Evolutionary conservation across 2,113 vertebrate genomes (phyloP), one percentile per base, ranked within the genome.

Genomic region (Hiodon alosoides): DNA sequence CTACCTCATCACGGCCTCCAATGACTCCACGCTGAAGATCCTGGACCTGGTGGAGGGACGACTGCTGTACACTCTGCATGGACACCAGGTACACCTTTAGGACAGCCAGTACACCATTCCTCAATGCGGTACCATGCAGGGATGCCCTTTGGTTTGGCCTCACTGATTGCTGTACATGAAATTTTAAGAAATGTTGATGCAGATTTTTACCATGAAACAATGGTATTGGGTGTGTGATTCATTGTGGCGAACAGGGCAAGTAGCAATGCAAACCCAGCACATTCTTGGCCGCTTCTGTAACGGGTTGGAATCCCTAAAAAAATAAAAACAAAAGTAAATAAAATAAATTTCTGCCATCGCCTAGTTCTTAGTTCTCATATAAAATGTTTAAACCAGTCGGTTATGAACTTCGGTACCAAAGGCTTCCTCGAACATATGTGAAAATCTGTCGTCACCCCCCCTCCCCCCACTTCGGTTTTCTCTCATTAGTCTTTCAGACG

Each of bases 1-100:
- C 84, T 97, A 95, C 86, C 93, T 99, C 76, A 85, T 98, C 83
- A 98, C 95, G 0, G 94, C 94, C 6, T 96, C 97, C 79, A 95
- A 85, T 0, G 97, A 99, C 87, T 98, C 96, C 53, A 99, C 97
- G 51, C 82, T 98, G 85, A 98, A 98, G 90, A 93, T 99, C 79
- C 82, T 98, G 87, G 96, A 99, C 81, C 90, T 99, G 76, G 81
- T 97, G 75, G 96, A 98, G 83, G 97, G 97, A 77, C 93, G 94
- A 74, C 90, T 98, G 46, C 90, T 98, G 17, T 99, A 95, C 76
- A 99, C 97, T 0, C 90, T 99, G 46, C 97, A 99, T 0, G 95
- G 96, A 76, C 97, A 99, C 80, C 95, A 98, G 97, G 97, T 98
- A 86, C 7, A 79, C 31, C 16, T 46, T 5, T 65, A 8, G 5